Percentiles rank a stretch among this genome's conserved stretches.
phyloP scores from a whole-genome alignment of 2,888 invertebrate species.

The Aleiodes testaceus region DNA sequence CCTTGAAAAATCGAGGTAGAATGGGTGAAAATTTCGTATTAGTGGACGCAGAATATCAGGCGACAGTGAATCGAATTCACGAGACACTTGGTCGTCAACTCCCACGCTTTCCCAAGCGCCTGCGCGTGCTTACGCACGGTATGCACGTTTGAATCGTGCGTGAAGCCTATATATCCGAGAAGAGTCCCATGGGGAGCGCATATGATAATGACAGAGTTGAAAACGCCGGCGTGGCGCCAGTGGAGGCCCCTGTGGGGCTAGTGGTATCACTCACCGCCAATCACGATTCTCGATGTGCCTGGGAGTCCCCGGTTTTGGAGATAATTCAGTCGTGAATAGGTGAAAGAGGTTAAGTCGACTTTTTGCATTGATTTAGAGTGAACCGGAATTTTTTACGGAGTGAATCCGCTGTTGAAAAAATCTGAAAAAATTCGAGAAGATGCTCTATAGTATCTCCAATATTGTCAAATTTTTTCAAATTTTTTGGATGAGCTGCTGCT shows the following conservation, averaged over 20 bases:
- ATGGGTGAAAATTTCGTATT: conserved; percentile 4
- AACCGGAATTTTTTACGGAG: too few relatives aligned
- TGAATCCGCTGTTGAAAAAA: neutral
- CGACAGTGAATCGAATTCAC: conserved; percentile 43
- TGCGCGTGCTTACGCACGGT: conserved; percentile 63
- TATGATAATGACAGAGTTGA: conserved; percentile 66
- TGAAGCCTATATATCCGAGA: conserved; percentile 53
- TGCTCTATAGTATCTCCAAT: too few relatives aligned
- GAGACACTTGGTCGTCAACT: conserved; percentile 60
- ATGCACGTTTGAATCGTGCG: conserved; percentile 55
- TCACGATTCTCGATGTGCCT: conserved; percentile 19
- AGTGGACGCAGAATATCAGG: conserved; percentile 1
- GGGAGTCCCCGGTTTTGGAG: too few relatives aligned
- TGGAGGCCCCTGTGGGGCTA: conserved; percentile 54
- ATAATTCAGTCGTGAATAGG: too few relatives aligned
- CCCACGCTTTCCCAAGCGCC: conserved; percentile 61
- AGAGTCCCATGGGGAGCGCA: conserved; percentile 57
- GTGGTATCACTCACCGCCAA: conserved; percentile 29
- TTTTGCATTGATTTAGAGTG: too few relatives aligned
- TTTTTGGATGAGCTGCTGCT: neutral
- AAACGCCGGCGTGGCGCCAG: conserved; percentile 65
- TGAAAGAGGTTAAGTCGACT: too few relatives aligned
- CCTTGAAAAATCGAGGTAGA: neutral
- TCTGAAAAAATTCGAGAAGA: too few relatives aligned
- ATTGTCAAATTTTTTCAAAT: too few relatives aligned